These are phyloP conservation scores for Tetranychus piercei DNA, from an alignment of 2,888 invertebrate genomes.

Conservation along the genomic window DNA sequence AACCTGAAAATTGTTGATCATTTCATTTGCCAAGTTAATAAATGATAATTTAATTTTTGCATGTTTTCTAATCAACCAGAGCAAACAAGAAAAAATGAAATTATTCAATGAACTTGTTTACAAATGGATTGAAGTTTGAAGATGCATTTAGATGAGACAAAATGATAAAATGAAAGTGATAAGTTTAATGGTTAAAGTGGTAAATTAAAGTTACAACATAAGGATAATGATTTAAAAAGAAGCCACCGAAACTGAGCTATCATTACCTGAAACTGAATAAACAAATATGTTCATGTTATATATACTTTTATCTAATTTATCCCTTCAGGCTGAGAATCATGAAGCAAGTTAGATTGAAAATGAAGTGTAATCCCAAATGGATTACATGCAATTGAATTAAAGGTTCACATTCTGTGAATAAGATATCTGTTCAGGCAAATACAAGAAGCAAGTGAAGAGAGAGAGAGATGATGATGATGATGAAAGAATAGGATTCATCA, in stretches of 20 bases:
- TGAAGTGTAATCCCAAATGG: not conserved
- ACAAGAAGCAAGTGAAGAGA: not conserved
- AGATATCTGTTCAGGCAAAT: no score
- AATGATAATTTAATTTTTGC: no score
- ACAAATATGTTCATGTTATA: not conserved
- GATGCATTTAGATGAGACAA: not conserved
- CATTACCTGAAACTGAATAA: no score
- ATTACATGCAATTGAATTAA: not conserved
- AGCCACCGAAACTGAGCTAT: no score
- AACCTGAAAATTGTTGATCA: no score
- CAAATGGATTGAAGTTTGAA: not conserved
- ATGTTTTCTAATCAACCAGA: no score
- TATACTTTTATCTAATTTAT: not conserved
- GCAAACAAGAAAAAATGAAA: not conserved
- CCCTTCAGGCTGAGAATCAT: not conserved
- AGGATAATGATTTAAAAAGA: no score
- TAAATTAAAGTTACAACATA: no score
- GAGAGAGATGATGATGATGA: not conserved
- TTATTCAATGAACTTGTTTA: not conserved
- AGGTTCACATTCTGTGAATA: not conserved
- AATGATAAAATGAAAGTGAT: not conserved
- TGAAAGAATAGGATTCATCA: not conserved
- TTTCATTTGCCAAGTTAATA: no score
- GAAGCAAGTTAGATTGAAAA: not conserved
- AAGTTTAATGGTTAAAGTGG: no score